phyloP scores from a whole-genome alignment of 2,113 vertebrate species.

The Desmodus rotundus region DNA sequence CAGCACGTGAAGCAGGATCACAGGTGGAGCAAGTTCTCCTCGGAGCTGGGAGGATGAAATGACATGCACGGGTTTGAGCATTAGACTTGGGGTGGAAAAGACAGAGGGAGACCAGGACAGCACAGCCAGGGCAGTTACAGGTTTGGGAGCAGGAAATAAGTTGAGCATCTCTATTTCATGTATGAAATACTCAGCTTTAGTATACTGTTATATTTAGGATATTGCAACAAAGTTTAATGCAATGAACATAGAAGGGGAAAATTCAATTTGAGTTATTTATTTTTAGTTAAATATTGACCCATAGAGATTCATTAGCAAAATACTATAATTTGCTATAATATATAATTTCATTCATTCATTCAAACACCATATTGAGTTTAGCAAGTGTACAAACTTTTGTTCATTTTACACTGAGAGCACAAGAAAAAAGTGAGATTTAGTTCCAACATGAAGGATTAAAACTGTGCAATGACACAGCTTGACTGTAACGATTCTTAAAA shows the following conservation, averaged over 20 bases:
- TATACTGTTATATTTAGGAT: background rate
- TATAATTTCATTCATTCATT: background rate
- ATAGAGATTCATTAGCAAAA: background rate
- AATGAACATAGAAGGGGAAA: background rate
- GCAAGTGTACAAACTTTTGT: background rate
- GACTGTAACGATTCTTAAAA: background rate
- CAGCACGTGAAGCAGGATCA: background rate
- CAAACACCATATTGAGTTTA: background rate
- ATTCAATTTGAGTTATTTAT: background rate
- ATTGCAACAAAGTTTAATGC: background rate
- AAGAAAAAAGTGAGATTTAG: background rate
- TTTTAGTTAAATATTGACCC: background rate
- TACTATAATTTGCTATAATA: background rate
- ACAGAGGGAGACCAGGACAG: background rate
- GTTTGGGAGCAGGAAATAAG: background rate
- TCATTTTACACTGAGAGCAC: background rate
- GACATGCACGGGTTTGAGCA: rapidly evolving
- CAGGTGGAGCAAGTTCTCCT: background rate
- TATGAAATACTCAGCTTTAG: background rate
- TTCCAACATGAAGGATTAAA: background rate
- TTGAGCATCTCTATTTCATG: background rate
- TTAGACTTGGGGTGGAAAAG: background rate
- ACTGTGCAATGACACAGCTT: background rate
- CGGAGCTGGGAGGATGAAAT: background rate
- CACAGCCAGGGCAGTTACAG: background rate